phyloP scores from a whole-genome alignment of 2,113 vertebrate genomes.

The Eulemur rufifrons region DNA sequence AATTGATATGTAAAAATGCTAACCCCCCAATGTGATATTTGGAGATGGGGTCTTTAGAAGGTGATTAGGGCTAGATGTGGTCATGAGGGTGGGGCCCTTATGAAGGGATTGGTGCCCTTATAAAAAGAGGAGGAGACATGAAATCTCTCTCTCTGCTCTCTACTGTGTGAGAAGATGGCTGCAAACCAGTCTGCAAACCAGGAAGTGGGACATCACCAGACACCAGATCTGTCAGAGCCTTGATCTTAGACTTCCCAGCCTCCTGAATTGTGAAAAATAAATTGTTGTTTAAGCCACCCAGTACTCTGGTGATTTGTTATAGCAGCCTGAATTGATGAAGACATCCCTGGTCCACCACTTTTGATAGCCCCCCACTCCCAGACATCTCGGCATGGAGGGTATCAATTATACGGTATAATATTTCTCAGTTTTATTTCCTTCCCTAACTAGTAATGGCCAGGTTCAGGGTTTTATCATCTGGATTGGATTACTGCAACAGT shows the following conservation, averaged over 20 bases:
- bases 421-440: slow-evolving; percentile 17
- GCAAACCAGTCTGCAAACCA: background rate
- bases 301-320: background rate
- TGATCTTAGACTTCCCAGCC: background rate
- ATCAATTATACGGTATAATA: background rate
- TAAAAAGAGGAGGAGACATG: background rate
- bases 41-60: background rate
- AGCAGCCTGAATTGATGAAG: background rate
- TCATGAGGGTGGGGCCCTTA: background rate
- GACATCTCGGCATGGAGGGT: background rate
- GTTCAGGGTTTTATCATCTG: background rate
- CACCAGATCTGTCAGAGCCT: background rate
- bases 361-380: background rate
- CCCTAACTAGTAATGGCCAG: background rate
- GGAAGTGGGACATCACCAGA: background rate
- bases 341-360: background rate
- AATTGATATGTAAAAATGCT: background rate
- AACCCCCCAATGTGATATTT: background rate
- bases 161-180: background rate
- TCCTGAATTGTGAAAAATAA: background rate
- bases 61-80: background rate
- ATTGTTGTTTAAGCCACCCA: background rate
- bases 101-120: background rate
- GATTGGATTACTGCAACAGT: background rate
- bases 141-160: background rate